These are phyloP conservation scores for Hyla sarda DNA, from an alignment of 2,113 vertebrate species.

Conservation along the genomic window DNA sequence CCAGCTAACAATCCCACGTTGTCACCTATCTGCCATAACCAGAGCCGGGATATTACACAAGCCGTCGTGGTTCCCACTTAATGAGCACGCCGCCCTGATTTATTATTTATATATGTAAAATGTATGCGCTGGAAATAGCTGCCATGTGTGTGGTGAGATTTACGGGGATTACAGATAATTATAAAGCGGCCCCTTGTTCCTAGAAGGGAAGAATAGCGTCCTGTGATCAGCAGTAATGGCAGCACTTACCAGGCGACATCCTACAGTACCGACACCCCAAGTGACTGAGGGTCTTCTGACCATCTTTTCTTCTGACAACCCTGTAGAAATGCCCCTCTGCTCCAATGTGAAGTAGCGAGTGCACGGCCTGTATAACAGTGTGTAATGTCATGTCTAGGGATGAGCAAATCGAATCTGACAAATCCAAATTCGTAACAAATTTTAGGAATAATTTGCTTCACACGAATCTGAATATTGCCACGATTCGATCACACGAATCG, in stretches of 20 bases:
- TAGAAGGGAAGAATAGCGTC: not conserved
- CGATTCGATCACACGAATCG: too few species aligned
- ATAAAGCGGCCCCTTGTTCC: not conserved
- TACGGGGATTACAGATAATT: slow-evolving; percentile 35
- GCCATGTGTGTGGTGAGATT: slow-evolving; percentile 19
- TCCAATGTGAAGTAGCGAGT: too few species aligned
- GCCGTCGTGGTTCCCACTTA: not conserved
- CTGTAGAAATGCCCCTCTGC: too few species aligned
- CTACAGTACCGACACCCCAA: not conserved
- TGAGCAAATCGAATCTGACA: too few species aligned
- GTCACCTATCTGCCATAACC: not conserved
- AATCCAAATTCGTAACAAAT: too few species aligned
- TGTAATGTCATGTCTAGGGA: too few species aligned
- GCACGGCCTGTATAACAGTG: too few species aligned
- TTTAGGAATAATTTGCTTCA: too few species aligned
- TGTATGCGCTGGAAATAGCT: slow-evolving; percentile 40
- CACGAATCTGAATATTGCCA: too few species aligned
- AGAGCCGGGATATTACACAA: not conserved
- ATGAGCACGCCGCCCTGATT: not conserved
- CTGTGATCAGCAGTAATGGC: not conserved
- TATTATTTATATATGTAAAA: slow-evolving; percentile 45
- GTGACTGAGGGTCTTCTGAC: not conserved
- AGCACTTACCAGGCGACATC: not conserved
- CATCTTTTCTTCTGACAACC: too few species aligned
- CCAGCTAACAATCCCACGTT: slow-evolving; percentile 16